Evolutionary conservation across 2,888 invertebrate genomes (phyloP).

Genomic region (Selenia dentaria): DNA sequence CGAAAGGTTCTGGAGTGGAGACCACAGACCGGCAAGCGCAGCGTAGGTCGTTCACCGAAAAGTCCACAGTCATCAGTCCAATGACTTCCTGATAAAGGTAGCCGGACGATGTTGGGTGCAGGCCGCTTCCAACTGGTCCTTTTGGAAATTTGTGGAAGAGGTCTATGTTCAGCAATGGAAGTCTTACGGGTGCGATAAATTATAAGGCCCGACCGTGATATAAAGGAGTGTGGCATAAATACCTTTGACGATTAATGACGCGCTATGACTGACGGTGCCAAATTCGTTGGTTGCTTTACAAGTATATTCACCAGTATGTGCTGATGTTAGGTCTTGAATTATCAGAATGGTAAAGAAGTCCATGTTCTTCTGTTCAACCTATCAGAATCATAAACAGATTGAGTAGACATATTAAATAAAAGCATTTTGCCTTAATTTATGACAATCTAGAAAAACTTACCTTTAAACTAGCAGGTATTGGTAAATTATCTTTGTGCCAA

Average conservation of each 20-base stretch:
- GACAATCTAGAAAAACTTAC: slow-evolving; percentile 49
- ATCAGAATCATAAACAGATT: slow-evolving; percentile 31
- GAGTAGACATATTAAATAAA: slow-evolving; percentile 1
- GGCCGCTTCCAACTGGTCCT: too few relatives aligned
- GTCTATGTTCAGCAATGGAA: too few relatives aligned
- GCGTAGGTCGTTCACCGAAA: too few relatives aligned
- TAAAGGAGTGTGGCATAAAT: slow-evolving; percentile 41
- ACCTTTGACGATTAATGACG: slow-evolving; percentile 89
- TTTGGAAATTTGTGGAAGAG: too few relatives aligned
- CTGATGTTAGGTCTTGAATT: slow-evolving; percentile 88
- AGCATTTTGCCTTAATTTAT: background rate
- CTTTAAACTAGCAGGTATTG: slow-evolving; percentile 86
- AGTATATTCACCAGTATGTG: slow-evolving; percentile 89
- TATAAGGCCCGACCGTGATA: background rate
- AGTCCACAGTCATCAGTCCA: too few relatives aligned
- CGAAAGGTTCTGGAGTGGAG: too few relatives aligned
- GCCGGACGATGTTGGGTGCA: too few relatives aligned
- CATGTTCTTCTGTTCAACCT: slow-evolving; percentile 88
- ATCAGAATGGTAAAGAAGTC: slow-evolving; percentile 89
- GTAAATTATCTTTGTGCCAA: slow-evolving; percentile 88
- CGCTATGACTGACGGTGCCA: slow-evolving; percentile 87
- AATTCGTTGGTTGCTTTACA: slow-evolving; percentile 90
- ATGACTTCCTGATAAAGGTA: too few relatives aligned
- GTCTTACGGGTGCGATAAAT: too few relatives aligned
- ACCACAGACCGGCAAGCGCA: too few relatives aligned